phyloP scores from a whole-genome alignment of 2,797 vertebrate species.

The Anisognathus igniventris region DNA sequence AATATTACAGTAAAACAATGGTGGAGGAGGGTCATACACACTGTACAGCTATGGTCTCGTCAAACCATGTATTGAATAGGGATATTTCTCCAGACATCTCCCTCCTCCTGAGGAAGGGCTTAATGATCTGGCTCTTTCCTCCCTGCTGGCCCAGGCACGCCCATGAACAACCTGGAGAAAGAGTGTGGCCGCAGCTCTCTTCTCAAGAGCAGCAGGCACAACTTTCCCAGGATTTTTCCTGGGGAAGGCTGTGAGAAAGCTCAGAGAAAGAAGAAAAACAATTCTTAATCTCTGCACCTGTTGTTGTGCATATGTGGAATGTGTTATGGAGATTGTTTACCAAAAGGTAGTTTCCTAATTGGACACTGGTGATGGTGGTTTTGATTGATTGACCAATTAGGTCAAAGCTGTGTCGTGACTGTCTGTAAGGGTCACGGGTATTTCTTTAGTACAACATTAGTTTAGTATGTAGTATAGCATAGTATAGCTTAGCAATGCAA shows the following conservation, averaged over 20 bases:
- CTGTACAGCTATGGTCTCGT: not conserved
- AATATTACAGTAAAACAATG: not conserved
- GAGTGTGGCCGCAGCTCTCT: not conserved
- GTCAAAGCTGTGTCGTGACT: not conserved
- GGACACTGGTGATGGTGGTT: not conserved
- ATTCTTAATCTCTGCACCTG: not conserved
- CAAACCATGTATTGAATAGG: not conserved
- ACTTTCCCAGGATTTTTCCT: not conserved
- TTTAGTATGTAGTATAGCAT: not conserved
- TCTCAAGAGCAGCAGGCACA: not conserved
- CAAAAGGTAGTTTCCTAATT: not conserved
- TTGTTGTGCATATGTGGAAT: not conserved
- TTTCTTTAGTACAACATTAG: not conserved
- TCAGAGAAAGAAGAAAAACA: not conserved
- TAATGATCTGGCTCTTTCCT: not conserved
- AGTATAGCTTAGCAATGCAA: not conserved
- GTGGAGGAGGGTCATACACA: not conserved
- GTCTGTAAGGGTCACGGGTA: not conserved
- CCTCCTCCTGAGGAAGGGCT: not conserved
- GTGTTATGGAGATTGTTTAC: not conserved
- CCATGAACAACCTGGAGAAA: not conserved
- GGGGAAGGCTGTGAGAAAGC: not conserved
- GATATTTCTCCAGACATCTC: not conserved
- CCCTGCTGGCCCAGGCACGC: not conserved
- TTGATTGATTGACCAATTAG: not conserved